These are phyloP conservation scores for Amphilophus citrinellus DNA, from an alignment of 2,113 vertebrate genomes.

Conservation along the genomic window DNA sequence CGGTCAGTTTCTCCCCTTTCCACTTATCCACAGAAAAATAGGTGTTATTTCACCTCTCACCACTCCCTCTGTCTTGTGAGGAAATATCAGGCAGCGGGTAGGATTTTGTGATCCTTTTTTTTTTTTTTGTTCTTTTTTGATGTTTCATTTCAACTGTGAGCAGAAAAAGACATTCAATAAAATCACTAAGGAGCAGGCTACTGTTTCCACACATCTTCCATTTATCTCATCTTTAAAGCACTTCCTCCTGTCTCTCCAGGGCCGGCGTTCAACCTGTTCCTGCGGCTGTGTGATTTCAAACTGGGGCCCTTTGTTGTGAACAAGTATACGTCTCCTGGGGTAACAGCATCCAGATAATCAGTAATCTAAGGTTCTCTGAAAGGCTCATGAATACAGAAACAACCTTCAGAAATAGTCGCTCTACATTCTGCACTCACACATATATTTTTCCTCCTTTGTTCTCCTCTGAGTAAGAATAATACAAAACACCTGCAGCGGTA, in stretches of 20 bases:
- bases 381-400: constrained; percentile 52
- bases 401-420: constrained; percentile 44
- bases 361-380: constrained; percentile 55
- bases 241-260: constrained; percentile 76
- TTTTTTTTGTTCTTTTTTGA: constrained; percentile 30
- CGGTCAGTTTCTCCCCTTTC: constrained; percentile 72
- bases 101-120: constrained; percentile 6
- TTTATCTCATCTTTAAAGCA: constrained; percentile 49
- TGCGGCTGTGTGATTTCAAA: constrained; percentile 85
- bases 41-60: constrained; percentile 31
- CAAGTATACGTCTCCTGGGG: constrained; percentile 88
- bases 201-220: constrained; percentile 38
- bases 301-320: constrained; percentile 86
- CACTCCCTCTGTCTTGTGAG: constrained; percentile 1
- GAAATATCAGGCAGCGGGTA: constrained; percentile 6
- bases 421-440: constrained; percentile 38
- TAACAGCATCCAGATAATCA: constrained; percentile 74
- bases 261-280: constrained; percentile 88
- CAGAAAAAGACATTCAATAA: constrained; percentile 31
- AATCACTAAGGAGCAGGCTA: constrained; percentile 40
- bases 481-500: constrained; percentile 44
- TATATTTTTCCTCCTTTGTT: constrained; percentile 29
- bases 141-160: constrained; percentile 41
- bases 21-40: not conserved
- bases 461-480: constrained; percentile 40